These are phyloP conservation scores for Neoarius graeffei DNA, from an alignment of 2,113 vertebrate species.

Conservation along the genomic window DNA sequence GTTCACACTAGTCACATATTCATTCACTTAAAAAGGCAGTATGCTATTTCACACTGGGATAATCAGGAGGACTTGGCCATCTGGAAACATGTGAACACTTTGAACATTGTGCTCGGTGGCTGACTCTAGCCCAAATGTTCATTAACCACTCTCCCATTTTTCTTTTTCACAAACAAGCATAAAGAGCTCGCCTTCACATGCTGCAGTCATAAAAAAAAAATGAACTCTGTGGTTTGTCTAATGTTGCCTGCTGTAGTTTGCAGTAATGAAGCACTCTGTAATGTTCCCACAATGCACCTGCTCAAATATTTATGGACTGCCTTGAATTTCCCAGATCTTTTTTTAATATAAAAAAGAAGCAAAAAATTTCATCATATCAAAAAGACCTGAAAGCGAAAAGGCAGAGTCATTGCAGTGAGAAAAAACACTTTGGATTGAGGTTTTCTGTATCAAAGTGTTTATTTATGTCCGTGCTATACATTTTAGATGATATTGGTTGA, in stretches of 20 bases:
- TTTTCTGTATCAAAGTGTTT: neutral
- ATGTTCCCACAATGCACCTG: constrained; percentile 24
- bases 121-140: constrained; percentile 26
- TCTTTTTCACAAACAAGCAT: neutral
- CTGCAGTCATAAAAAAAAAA: constrained; percentile 8
- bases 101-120: neutral
- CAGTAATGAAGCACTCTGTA: constrained; percentile 27
- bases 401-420: neutral
- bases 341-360: neutral
- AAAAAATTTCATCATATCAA: neutral
- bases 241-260: constrained; percentile 18
- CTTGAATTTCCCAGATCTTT: constrained; percentile 4
- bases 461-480: neutral
- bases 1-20: constrained; percentile 39
- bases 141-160: constrained; percentile 15
- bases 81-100: constrained; percentile 1
- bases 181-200: neutral
- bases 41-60: constrained; percentile 45
- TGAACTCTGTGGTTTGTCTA: neutral
- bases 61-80: constrained; percentile 37
- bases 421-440: neutral
- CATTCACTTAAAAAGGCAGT: constrained; percentile 14
- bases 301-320: constrained; percentile 37
- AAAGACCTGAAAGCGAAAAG: neutral
- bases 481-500: neutral